Percentiles rank a stretch among this genome's conserved stretches.
Conservation (phyloP, 2,113 vertebrate species). For the Corythornis madagascariensis region DNA sequence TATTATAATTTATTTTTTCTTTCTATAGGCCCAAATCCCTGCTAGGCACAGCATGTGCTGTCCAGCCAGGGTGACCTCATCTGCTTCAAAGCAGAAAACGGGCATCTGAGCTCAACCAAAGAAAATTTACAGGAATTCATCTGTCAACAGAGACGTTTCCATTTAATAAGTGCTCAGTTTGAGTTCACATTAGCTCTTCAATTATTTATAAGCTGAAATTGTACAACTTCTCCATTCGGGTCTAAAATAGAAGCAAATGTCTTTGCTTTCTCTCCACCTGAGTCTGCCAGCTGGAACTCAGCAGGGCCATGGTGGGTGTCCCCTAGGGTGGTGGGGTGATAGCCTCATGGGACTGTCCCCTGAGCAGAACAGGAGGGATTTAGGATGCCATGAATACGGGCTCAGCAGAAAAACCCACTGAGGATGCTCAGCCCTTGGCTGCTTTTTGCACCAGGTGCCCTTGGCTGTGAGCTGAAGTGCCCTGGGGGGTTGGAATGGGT, state of each 20-base stretch:
- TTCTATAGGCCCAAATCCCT: neutral
- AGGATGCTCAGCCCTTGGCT: neutral
- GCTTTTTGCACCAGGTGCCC: neutral
- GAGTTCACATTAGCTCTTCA: conserved; percentile 59
- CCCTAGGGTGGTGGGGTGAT: neutral
- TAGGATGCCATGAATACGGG: neutral
- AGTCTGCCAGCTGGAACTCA: neutral
- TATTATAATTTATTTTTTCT: neutral
- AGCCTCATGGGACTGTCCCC: neutral
- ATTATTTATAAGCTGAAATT: conserved; percentile 61
- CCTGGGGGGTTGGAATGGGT: fast-evolving
- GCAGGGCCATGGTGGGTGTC: fast-evolving
- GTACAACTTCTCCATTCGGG: neutral
- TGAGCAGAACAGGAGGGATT: neutral
- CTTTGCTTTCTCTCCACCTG: conserved; percentile 11
- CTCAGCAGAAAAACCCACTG: neutral
- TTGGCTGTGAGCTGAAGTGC: fast-evolving
- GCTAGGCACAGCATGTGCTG: conserved; percentile 46
- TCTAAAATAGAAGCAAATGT: conserved; percentile 34
- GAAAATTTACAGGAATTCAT: conserved; percentile 72
- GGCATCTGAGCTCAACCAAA: conserved; percentile 51
- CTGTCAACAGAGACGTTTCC: conserved; percentile 61
- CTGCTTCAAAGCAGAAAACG: conserved; percentile 32
- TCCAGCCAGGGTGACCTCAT: conserved; percentile 62
- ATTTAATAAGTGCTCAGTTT: conserved; percentile 67